A percentile compares a stretch with the other conserved stretches of the same genome.
phyloP scores from a whole-genome alignment of 2,797 vertebrate genomes.

The Oceanodroma leucorhoa region DNA sequence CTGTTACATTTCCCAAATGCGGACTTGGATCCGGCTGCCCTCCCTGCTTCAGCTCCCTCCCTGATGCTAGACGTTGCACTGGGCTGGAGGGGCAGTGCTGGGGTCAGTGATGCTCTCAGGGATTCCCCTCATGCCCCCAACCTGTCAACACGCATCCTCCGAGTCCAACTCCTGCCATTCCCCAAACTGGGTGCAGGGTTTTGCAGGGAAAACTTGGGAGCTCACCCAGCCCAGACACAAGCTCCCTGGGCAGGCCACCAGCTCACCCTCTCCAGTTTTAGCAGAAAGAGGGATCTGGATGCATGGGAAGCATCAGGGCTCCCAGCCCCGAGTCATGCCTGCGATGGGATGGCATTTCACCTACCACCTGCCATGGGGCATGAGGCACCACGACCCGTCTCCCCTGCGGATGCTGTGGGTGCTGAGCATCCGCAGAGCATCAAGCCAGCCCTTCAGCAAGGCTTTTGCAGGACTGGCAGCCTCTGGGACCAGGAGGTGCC shows the following conservation, averaged over 20 bases:
- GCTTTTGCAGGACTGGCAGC: neutral
- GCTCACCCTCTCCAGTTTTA: neutral
- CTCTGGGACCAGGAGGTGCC: neutral
- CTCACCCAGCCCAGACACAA: neutral
- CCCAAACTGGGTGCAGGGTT: neutral
- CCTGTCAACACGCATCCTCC: neutral
- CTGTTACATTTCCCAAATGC: neutral
- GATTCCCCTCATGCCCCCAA: neutral
- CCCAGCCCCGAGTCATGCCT: neutral
- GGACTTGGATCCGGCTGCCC: neutral
- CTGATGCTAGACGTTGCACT: fast-evolving
- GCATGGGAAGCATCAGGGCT: neutral
- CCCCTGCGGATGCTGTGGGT: neutral
- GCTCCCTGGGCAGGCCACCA: neutral
- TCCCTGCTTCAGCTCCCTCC: neutral
- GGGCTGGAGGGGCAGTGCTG: neutral
- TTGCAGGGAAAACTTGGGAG: neutral
- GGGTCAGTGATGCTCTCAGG: slow-evolving; percentile 24
- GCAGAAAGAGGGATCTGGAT: neutral
- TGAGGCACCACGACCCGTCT: neutral
- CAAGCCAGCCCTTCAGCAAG: neutral
- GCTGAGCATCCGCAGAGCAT: neutral
- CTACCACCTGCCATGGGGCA: neutral
- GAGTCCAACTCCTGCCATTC: neutral
- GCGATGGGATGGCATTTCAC: neutral